Percentiles rank a stretch among this genome's conserved stretches.
phyloP scores from a whole-genome alignment of 2,888 invertebrate genomes.

The Sceliomorpha sp. region DNA sequence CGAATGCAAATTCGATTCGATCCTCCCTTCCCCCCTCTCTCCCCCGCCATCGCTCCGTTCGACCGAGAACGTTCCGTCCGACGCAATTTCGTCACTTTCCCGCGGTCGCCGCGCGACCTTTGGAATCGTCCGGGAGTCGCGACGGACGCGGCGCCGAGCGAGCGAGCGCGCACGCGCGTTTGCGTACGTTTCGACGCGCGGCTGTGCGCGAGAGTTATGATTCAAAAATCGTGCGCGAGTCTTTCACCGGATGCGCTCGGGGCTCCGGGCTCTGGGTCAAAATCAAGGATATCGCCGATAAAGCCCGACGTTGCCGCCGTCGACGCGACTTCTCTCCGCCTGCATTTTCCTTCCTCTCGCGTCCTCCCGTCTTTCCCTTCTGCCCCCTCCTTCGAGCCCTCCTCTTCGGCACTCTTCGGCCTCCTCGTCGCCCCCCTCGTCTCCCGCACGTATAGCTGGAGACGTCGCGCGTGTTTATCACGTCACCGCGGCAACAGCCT shows the following conservation, averaged over 20 bases:
- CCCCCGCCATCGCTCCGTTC: too few species aligned
- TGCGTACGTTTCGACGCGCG: constrained; percentile 17
- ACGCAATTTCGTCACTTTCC: too few species aligned
- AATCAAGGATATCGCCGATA: constrained; percentile 55
- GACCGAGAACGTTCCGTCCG: too few species aligned
- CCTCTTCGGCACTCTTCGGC: constrained; percentile 11
- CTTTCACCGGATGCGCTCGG: constrained; percentile 55
- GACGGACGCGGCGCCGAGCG: too few species aligned
- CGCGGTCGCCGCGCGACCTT: too few species aligned
- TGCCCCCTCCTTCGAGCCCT: not conserved
- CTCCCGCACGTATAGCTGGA: constrained; percentile 19
- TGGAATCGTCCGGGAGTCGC: too few species aligned
- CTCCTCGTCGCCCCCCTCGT: constrained; percentile 14
- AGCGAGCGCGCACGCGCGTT: constrained; percentile 23
- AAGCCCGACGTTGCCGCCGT: constrained; percentile 20
- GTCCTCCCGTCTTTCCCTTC: constrained; percentile 7
- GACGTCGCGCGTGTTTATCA: constrained; percentile 22
- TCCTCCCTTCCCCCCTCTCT: too few species aligned
- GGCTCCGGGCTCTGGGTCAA: constrained; percentile 57
- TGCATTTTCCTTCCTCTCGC: constrained; percentile 26
- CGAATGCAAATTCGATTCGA: too few species aligned
- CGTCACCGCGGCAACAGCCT: constrained; percentile 21
- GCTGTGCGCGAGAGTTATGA: constrained; percentile 41
- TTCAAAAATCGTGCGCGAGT: constrained; percentile 53
- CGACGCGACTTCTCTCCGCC: constrained; percentile 11